Percentiles rank a stretch among this genome's conserved stretches.
These are phyloP conservation scores for Triops longicaudatus DNA, from an alignment of 1,140 invertebrate genomes.

Conservation along the genomic window DNA sequence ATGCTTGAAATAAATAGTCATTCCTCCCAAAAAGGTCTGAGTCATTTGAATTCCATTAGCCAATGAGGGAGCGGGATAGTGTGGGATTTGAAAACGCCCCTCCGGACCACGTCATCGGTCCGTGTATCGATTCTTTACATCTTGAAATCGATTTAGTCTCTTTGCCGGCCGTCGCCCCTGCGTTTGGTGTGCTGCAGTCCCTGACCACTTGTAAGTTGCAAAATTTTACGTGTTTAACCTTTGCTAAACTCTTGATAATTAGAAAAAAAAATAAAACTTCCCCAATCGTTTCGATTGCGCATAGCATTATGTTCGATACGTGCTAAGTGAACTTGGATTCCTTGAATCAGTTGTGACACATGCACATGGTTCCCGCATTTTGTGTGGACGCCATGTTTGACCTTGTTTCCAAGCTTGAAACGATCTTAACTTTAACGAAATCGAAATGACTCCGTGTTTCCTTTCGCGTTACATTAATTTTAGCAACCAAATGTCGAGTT, in stretches of 20 bases:
- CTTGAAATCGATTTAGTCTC: not conserved
- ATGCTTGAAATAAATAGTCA: not conserved
- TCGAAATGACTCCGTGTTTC: not conserved
- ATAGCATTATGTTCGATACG: not conserved
- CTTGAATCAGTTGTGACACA: not conserved
- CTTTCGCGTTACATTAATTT: not conserved
- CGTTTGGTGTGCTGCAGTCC: not conserved
- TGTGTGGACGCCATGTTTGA: constrained; percentile 1
- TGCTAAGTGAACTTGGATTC: not conserved
- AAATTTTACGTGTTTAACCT: not conserved
- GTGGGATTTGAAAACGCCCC: constrained; percentile 1
- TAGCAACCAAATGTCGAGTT: no score
- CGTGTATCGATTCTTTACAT: not conserved
- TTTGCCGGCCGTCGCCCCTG: constrained; percentile 3
- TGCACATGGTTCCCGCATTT: constrained; percentile 14
- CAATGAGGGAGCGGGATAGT: not conserved
- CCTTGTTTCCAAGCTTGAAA: constrained; percentile 6
- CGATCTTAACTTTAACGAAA: not conserved
- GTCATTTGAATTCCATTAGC: no score
- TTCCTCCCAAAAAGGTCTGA: no score
- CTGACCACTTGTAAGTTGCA: constrained; percentile 11
- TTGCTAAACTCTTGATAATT: not conserved
- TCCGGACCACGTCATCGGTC: not conserved
- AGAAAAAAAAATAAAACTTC: not conserved
- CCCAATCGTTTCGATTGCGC: not conserved